These are phyloP conservation scores for Odontamblyopus lacepedii DNA, from an alignment of 2,797 vertebrate species.

Conservation along the genomic window DNA sequence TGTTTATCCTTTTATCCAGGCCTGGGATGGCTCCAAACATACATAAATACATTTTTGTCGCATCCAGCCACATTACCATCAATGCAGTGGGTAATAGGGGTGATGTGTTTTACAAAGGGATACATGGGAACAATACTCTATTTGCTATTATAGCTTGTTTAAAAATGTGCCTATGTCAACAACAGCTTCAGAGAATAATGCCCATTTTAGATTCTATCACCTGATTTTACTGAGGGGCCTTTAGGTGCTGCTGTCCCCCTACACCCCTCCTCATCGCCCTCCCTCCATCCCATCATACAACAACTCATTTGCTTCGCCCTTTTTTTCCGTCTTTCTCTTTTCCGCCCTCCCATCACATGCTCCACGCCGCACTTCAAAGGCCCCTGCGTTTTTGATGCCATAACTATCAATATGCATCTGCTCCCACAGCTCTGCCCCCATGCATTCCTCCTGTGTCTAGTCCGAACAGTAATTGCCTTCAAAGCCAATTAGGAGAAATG, in stretches of 20 bases:
- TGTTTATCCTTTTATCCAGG: not conserved
- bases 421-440: conserved; percentile 58
- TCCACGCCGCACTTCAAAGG: conserved; percentile 66
- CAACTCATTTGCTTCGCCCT: conserved; percentile 61
- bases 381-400: conserved; percentile 65
- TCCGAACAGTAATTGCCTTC: conserved; percentile 69
- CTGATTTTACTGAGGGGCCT: conserved; percentile 1
- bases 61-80: no score
- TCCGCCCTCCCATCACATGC: conserved; percentile 61
- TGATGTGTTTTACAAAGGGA: no score
- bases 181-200: conserved; percentile 1
- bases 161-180: no score
- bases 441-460: conserved; percentile 61
- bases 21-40: not conserved
- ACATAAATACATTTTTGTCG: no score
- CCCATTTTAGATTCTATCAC: not conserved
- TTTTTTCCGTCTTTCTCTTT: conserved; percentile 42
- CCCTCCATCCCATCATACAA: conserved; percentile 22
- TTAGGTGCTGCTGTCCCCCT: not conserved
- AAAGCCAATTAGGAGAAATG: conserved; percentile 74
- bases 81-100: no score
- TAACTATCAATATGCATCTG: conserved; percentile 74
- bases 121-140: no score
- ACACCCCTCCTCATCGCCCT: conserved; percentile 1
- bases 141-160: no score